Percentiles rank a stretch among this genome's conserved stretches.
These are phyloP conservation scores for Xestia c-nigrum DNA, from an alignment of 2,888 invertebrate genomes.

Conservation along the genomic window DNA sequence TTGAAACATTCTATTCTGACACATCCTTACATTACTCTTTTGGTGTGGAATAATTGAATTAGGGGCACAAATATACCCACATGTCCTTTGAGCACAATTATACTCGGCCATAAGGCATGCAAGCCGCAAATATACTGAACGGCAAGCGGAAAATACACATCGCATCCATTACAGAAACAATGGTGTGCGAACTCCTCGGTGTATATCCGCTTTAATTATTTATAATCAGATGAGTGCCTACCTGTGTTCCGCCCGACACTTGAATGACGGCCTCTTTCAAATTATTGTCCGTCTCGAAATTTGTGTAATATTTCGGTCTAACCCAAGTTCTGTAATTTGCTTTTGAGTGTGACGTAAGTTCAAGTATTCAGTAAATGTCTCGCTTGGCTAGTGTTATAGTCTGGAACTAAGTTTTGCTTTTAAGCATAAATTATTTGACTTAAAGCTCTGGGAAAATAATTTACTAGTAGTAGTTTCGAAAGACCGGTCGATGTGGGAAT, in stretches of 20 bases:
- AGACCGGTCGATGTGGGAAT: too few species aligned
- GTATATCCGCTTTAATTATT: constrained; percentile 73
- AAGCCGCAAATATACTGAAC: constrained; percentile 50
- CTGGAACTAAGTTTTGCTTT: not conserved
- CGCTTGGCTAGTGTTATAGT: not conserved
- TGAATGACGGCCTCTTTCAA: constrained; percentile 73
- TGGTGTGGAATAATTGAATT: constrained; percentile 46
- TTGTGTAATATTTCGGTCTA: constrained; percentile 37
- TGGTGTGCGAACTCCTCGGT: constrained; percentile 34
- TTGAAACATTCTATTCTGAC: not conserved
- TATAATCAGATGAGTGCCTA: constrained; percentile 72
- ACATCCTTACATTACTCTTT: constrained; percentile 27
- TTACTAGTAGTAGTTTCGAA: not conserved
- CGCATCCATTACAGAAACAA: constrained; percentile 58
- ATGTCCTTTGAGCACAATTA: constrained; percentile 36
- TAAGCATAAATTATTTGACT: not conserved
- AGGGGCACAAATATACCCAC: constrained; percentile 30
- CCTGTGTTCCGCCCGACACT: constrained; percentile 72
- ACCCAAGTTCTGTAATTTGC: constrained; percentile 35
- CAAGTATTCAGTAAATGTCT: constrained; percentile 10
- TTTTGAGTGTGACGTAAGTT: constrained; percentile 17
- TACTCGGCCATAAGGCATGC: constrained; percentile 19
- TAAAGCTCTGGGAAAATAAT: not conserved
- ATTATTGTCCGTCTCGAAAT: constrained; percentile 53
- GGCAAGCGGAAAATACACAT: constrained; percentile 52